Evolutionary conservation across 2,113 vertebrate genomes (phyloP), one percentile per base, ranked within the genome.

Genomic region (Pavo muticus): DNA sequence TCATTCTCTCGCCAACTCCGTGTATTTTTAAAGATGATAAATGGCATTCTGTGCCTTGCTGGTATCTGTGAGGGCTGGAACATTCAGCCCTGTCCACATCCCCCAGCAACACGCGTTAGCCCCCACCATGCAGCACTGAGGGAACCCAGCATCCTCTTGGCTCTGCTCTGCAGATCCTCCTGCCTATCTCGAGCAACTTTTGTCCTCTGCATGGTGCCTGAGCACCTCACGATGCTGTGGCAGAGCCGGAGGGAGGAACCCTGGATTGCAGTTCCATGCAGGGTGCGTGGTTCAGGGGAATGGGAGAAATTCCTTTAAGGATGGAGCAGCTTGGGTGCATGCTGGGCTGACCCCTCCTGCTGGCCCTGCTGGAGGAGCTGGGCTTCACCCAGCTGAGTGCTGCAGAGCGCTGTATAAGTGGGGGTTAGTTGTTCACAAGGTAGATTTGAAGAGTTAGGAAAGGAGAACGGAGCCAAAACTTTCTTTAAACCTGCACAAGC

Each of bases 21-120:
- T 39, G 35, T 64, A 78, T 77, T 85, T 91, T 85, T 94, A 91
- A 88, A 88, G 71, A 87, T 70, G 86, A 95, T 65, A 83, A 96
- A 95, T 50, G 90, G 69, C 61, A 47, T 85, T 74, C 39, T 70
- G 77, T 35, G 85, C 67, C 94, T 78, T 42, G 54, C 56, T 65
- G 61, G 4, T 47, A 39, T 54, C 75, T 25, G 42, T 6, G 18
- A 95, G 94, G 47, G 91, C 79, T 54, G 90, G 67, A 65, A 64
- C 84, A 91, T 87, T 65, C 87, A 56, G 92, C 50, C 48, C 54
- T 23, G 21, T 39, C 71, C 39, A 21, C 1, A 0, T 42, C 64
- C 69, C 27, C 59, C 42, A 39, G 35, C 60, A 61, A 32, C 60
- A 39, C 35, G 7, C 29, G 2, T 3, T 68, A 50, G 54, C 67